Evolutionary conservation across 2,888 invertebrate genomes (phyloP), one percentile per base, ranked within the genome.

Genomic region (Coleophora deauratella): DNA sequence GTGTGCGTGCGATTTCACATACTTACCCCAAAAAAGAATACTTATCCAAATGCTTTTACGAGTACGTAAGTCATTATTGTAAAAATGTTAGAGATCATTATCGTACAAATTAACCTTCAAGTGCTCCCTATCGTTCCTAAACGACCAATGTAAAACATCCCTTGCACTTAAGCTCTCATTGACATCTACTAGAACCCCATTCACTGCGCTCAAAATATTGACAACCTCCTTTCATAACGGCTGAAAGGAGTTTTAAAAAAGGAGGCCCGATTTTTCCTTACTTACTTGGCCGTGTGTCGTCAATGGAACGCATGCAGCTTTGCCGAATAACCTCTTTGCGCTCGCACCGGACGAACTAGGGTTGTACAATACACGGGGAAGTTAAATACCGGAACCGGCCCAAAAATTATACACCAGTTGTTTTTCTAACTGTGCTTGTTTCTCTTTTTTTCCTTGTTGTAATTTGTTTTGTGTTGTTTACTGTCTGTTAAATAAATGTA

Each of bases 141-240:
- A 21, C 21, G 21, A 28, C 57, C 53, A 72, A 55, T 76, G 79
- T 72, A 63, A 50, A 67, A 61, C 50, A 49, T 66, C 45, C 49
- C 43, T 42, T 41, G 60, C 67, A 74, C 78, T 79, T 69, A 67
- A 66, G 62, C 65, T 56, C 65, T 30, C 74, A 73, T 76, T 76
- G 79, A 73, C 74, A 75, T 72, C 74, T 61, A 69, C 72, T 67
- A 70, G 58, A 62, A 57, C 55, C 59, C 76, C 66, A 78, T 82
- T 81, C 81, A 81, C 65, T 64, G 59, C 72, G 80, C 77, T 80
- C 66, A 81, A 81, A 80, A 81, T 81, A 82, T 82, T 82, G 81
- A 82, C 81, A 77, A 69, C 77, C 75, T 21, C 67, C 72, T 72
- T 81, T 80, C 74, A 80, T 55, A 58, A 52, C 54, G 58, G 55